phyloP scores from a whole-genome alignment of 2,113 vertebrate species.

The Morone chrysops region DNA sequence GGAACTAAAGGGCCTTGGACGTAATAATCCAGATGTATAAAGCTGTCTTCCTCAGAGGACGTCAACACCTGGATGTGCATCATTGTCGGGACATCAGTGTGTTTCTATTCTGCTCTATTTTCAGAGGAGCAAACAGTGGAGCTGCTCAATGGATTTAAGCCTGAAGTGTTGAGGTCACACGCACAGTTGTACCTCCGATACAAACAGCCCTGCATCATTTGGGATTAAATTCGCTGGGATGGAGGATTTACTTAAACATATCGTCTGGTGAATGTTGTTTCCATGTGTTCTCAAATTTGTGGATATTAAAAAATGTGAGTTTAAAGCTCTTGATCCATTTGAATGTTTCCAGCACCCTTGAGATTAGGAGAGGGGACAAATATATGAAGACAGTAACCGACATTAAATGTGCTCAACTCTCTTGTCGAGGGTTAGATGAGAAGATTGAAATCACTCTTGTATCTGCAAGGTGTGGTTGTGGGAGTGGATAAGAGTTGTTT shows the following conservation, averaged over 20 bases:
- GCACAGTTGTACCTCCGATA: not conserved
- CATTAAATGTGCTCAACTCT: too few relatives aligned
- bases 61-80: not conserved
- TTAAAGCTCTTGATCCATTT: not conserved
- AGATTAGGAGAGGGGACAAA: not conserved
- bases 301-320: slow-evolving; percentile 7
- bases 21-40: not conserved
- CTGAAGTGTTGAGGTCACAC: not conserved
- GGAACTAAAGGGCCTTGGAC: not conserved
- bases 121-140: too few relatives aligned
- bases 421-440: too few relatives aligned
- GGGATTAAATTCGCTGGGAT: not conserved
- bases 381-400: too few relatives aligned
- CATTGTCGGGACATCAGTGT: not conserved
- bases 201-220: not conserved
- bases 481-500: too few relatives aligned
- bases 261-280: not conserved
- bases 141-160: slow-evolving; percentile 1
- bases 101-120: not conserved
- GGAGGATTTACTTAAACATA: not conserved
- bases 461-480: too few relatives aligned
- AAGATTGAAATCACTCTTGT: too few relatives aligned
- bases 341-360: not conserved
- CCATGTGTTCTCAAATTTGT: not conserved
- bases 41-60: not conserved